Conservation (phyloP, 2,113 vertebrate genomes). For the Rynchops niger region DNA sequence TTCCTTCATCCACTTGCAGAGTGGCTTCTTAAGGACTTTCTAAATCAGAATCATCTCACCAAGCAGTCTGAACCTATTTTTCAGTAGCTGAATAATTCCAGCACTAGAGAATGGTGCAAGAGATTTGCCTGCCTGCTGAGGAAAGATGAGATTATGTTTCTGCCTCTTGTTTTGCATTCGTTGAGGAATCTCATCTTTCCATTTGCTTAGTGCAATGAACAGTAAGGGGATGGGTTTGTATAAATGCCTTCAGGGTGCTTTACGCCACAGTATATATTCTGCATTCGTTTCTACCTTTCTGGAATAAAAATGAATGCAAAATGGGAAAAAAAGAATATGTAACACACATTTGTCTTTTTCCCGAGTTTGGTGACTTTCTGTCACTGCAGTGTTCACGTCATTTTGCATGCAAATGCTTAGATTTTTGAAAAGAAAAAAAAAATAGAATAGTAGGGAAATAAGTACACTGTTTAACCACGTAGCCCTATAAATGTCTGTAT, state of each 20-base stretch:
- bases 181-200: conserved; percentile 53
- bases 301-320: not conserved
- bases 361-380: not conserved
- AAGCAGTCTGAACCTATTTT: not conserved
- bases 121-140: conserved; percentile 7
- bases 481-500: not conserved
- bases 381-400: not conserved
- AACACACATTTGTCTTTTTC: not conserved
- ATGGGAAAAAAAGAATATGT: too few species aligned
- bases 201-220: not conserved
- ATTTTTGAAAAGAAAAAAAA: not conserved
- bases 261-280: not conserved
- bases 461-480: not conserved
- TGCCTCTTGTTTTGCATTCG: conserved; percentile 7
- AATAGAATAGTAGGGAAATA: not conserved
- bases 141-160: conserved; percentile 64
- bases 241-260: conserved; percentile 20
- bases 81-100: conserved; percentile 2
- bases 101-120: not conserved
- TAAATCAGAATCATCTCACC: not conserved
- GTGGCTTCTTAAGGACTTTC: not conserved
- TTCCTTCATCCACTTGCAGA: not conserved
- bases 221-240: conserved; percentile 20
- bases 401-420: not conserved
- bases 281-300: not conserved